phyloP scores from a whole-genome alignment of 1,140 invertebrate genomes.

The Drosophila equinoxialis region DNA sequence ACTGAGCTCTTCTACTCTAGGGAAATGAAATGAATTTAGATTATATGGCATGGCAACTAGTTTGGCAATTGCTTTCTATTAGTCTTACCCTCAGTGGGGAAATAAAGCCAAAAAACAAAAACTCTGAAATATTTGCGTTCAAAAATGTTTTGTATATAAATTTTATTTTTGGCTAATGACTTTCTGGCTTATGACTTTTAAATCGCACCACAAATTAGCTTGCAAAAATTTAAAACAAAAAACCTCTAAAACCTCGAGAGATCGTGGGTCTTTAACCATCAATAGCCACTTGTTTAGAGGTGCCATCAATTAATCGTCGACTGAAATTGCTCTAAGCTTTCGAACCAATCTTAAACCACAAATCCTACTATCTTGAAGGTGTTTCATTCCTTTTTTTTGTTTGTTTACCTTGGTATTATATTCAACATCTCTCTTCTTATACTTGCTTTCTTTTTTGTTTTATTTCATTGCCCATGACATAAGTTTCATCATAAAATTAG shows the following conservation, averaged over 20 bases:
- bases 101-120: conserved; percentile 18
- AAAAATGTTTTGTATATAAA: conserved; percentile 3
- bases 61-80: conserved; percentile 28
- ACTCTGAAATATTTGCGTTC: conserved; percentile 3
- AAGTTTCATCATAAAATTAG: conserved; percentile 54
- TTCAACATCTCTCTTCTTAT: not conserved
- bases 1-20: conserved; percentile 48
- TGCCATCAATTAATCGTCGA: too few relatives aligned
- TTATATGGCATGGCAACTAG: conserved; percentile 59
- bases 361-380: too few relatives aligned
- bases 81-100: conserved; percentile 26
- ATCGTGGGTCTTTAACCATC: too few relatives aligned
- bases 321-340: too few relatives aligned
- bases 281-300: too few relatives aligned
- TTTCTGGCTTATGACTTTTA: conserved; percentile 5
- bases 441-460: conserved; percentile 5
- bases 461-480: conserved; percentile 1
- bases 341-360: too few relatives aligned
- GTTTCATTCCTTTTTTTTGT: not conserved
- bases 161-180: conserved; percentile 13
- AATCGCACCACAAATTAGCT: not conserved
- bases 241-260: too few relatives aligned
- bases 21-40: conserved; percentile 58
- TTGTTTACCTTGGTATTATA: conserved; percentile 13
- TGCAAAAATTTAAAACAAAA: not conserved